A percentile compares a stretch with the other conserved stretches of the same genome.
Conservation (phyloP, 1,140 invertebrate genomes). For the Drosophila pseudoobscura region DNA sequence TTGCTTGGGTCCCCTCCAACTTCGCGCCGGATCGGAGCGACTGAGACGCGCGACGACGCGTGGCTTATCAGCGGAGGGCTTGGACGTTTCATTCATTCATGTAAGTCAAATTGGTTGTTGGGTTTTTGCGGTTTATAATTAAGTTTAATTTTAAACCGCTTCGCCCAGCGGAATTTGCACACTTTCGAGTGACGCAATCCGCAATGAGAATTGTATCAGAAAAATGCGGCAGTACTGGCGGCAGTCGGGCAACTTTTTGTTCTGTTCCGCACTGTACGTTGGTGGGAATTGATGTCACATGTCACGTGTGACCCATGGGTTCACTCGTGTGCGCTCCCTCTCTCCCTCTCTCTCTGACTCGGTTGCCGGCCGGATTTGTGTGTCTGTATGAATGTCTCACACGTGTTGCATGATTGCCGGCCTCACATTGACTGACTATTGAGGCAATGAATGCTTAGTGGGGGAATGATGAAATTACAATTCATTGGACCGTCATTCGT, state of each 20-base stretch:
- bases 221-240: not conserved
- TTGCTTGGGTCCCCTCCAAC: no score
- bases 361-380: constrained; percentile 33
- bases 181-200: constrained; percentile 66
- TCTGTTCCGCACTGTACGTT: constrained; percentile 3
- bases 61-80: constrained; percentile 47
- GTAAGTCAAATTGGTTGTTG: constrained; percentile 63
- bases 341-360: not conserved
- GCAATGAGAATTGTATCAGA: constrained; percentile 41
- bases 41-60: constrained; percentile 8
- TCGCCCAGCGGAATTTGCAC: constrained; percentile 43
- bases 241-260: not conserved
- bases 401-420: constrained; percentile 34
- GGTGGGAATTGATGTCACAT: no score
- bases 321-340: no score
- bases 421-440: constrained; percentile 24
- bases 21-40: no score
- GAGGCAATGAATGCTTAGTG: not conserved
- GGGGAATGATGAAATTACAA: constrained; percentile 26
- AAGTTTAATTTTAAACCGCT: constrained; percentile 68
- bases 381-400: constrained; percentile 2
- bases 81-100: constrained; percentile 69
- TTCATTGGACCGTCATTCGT: constrained; percentile 5
- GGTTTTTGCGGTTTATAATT: constrained; percentile 53
- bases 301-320: no score